Conservation (phyloP, 2,113 vertebrate species). For the Riparia riparia region DNA sequence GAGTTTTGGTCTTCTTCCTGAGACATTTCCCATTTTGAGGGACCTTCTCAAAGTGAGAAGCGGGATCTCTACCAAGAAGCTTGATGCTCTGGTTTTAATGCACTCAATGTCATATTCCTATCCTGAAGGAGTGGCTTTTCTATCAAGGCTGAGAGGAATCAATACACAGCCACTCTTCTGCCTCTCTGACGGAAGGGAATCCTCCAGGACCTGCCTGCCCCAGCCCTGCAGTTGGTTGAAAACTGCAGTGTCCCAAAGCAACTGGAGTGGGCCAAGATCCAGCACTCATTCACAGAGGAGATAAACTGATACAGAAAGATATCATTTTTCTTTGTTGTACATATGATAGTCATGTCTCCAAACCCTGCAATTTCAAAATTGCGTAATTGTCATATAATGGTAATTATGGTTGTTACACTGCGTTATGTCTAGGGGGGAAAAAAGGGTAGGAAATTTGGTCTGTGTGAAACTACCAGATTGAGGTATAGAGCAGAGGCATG, state of each 20-base stretch:
- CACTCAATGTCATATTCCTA: fast-evolving
- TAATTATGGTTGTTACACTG: slow-evolving; percentile 43
- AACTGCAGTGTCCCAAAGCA: neutral
- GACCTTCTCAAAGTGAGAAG: neutral
- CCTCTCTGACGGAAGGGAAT: neutral
- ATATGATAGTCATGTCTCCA: slow-evolving; percentile 13
- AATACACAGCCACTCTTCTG: neutral
- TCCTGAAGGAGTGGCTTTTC: neutral
- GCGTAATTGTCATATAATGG: slow-evolving; percentile 47
- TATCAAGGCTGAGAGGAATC: neutral
- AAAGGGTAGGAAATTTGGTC: slow-evolving; percentile 17
- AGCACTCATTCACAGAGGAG: neutral
- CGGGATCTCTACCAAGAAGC: neutral
- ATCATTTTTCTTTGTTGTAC: neutral
- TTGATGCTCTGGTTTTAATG: neutral
- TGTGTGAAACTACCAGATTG: neutral
- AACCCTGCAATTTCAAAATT: slow-evolving; percentile 53
- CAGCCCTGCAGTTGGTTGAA: neutral
- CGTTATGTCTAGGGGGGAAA: neutral
- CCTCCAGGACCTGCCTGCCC: neutral
- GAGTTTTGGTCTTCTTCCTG: neutral
- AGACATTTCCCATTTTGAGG: neutral
- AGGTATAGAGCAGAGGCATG: neutral
- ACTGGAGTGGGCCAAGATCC: neutral
- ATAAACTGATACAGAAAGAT: neutral